Evolutionary conservation across 1,140 invertebrate species (phyloP).

Genomic region (Dendrolimus punctatus): DNA sequence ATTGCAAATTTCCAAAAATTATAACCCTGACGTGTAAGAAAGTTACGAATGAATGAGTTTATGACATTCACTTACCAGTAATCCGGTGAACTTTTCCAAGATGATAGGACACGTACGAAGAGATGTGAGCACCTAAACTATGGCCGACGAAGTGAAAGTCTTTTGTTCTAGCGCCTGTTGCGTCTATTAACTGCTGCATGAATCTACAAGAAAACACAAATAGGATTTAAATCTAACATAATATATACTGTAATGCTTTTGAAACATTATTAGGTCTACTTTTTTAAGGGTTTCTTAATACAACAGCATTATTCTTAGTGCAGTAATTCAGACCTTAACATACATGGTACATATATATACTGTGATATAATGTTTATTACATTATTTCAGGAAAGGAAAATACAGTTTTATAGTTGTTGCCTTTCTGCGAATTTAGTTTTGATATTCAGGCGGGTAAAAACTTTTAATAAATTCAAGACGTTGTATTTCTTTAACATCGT

Average conservation of each 20-base stretch:
- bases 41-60: neutral
- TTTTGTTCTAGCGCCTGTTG: constrained; percentile 45
- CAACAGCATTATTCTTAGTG: no score
- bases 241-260: neutral
- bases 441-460: no score
- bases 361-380: no score
- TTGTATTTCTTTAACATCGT: no score
- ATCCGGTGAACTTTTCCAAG: constrained; percentile 61
- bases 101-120: constrained; percentile 70
- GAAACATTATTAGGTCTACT: neutral
- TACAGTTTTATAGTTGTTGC: no score
- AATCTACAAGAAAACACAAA: constrained; percentile 34
- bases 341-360: no score
- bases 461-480: no score
- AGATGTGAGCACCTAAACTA: constrained; percentile 77
- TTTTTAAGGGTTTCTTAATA: neutral
- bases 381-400: no score
- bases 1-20: no score
- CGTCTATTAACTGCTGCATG: constrained; percentile 42
- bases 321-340: no score
- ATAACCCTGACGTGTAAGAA: no score
- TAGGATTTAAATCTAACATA: neutral
- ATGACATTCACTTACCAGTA: constrained; percentile 38
- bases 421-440: no score
- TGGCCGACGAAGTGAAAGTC: constrained; percentile 75